phyloP scores from a whole-genome alignment of 2,888 invertebrate species.

The Hoplodrina ambigua region DNA sequence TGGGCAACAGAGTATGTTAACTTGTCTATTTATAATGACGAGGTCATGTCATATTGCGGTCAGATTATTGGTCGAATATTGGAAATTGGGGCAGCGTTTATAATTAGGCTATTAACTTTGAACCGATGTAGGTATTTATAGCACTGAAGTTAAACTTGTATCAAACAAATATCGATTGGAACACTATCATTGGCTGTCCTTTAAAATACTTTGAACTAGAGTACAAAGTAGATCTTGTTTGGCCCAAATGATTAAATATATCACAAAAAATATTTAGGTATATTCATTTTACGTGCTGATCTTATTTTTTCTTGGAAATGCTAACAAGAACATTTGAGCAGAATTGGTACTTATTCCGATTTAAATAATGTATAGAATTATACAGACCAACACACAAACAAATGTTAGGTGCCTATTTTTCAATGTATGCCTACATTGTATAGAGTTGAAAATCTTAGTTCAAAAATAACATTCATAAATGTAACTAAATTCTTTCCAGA shows the following conservation, averaged over 20 bases:
- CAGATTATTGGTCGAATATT: not conserved
- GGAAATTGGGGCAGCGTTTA: not conserved
- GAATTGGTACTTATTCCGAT: not conserved
- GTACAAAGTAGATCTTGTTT: not conserved
- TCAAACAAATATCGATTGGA: not conserved
- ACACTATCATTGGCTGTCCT: not conserved
- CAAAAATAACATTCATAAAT: no score
- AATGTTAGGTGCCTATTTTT: no score
- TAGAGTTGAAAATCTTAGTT: no score
- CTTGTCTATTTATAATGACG: not conserved
- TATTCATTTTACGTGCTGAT: not conserved
- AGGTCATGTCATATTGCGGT: not conserved
- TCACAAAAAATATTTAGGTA: not conserved
- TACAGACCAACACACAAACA: not conserved
- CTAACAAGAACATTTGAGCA: conserved; percentile 5
- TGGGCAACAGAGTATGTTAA: conserved; percentile 2
- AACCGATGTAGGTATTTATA: not conserved
- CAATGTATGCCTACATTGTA: no score
- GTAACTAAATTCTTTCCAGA: no score
- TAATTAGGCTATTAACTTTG: not conserved
- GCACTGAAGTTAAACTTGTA: not conserved
- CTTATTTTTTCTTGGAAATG: conserved; percentile 19
- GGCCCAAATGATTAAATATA: not conserved
- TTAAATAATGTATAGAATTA: not conserved
- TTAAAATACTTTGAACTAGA: not conserved